Percentiles rank a stretch among this genome's conserved stretches.
Conservation (phyloP, 2,888 invertebrate genomes). For the Thalpophila matura region DNA sequence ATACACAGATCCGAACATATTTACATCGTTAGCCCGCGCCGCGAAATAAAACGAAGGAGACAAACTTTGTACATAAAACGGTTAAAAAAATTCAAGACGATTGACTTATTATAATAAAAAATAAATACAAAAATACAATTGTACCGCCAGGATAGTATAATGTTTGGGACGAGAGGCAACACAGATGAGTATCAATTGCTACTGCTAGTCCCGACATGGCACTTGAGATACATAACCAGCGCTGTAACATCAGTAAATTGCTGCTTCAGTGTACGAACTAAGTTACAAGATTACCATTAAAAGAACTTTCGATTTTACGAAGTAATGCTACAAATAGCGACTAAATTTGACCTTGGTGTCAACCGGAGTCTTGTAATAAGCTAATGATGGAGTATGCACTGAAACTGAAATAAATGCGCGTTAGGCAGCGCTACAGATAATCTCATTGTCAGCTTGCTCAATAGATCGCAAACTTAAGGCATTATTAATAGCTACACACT, state of each 20-base stretch:
- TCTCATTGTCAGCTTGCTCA: conserved; percentile 29
- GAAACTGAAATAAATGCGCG: not conserved
- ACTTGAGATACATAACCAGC: not conserved
- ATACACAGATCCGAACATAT: not conserved
- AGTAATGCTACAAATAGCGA: not conserved
- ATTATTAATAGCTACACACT: not conserved
- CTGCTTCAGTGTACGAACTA: too few species aligned
- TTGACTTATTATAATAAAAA: conserved; percentile 18
- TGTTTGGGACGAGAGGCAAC: conserved; percentile 2
- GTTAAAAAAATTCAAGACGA: not conserved
- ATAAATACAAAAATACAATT: conserved; percentile 24
- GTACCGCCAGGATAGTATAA: conserved; percentile 1
- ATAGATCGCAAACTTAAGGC: not conserved
- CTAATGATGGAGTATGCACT: not conserved
- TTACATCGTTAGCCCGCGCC: not conserved
- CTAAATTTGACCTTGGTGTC: not conserved
- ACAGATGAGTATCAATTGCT: conserved; percentile 15
- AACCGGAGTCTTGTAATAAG: not conserved
- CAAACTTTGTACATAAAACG: not conserved
- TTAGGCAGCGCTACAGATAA: conserved; percentile 13
- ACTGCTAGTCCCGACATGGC: conserved; percentile 54
- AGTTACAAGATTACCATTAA: too few species aligned
- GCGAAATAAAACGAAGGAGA: not conserved
- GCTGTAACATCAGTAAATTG: too few species aligned
- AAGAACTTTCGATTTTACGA: too few species aligned